These are phyloP conservation scores for Cryptotermes secundus DNA, from an alignment of 1,140 invertebrate genomes.

Conservation along the genomic window DNA sequence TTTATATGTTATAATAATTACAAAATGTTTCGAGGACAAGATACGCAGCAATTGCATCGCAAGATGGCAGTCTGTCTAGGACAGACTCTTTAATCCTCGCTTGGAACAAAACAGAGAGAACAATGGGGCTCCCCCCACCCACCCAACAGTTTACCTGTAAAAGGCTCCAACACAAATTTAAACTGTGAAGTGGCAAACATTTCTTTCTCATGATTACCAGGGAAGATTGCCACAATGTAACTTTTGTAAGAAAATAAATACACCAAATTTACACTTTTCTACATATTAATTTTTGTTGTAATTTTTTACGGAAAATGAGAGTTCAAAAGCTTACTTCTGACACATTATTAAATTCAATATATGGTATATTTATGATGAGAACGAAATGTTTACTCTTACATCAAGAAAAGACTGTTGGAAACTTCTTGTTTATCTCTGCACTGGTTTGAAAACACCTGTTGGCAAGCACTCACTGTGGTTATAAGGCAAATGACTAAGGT, in stretches of 20 bases:
- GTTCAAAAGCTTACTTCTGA: too few relatives aligned
- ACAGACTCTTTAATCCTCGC: not conserved
- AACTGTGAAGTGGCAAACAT: not conserved
- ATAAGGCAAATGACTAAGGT: slow-evolving; percentile 6
- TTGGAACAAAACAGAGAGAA: not conserved
- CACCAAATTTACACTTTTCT: too few relatives aligned
- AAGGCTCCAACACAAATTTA: not conserved
- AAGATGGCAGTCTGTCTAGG: not conserved
- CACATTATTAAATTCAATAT: too few relatives aligned
- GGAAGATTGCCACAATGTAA: not conserved
- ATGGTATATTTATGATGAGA: not conserved
- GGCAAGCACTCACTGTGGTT: not conserved
- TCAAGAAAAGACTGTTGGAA: not conserved
- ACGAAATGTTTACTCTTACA: not conserved
- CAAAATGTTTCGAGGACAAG: not conserved
- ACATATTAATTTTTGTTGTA: too few relatives aligned
- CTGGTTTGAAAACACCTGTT: too few relatives aligned
- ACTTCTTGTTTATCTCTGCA: not conserved
- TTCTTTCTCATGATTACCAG: not conserved
- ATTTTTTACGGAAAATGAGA: too few relatives aligned
- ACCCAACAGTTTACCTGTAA: not conserved
- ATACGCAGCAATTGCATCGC: not conserved
- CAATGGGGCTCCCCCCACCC: not conserved
- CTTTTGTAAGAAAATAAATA: not conserved
- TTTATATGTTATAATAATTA: not conserved